Conservation (phyloP, 2,888 invertebrate species). For the Polymixis flavicincta region DNA sequence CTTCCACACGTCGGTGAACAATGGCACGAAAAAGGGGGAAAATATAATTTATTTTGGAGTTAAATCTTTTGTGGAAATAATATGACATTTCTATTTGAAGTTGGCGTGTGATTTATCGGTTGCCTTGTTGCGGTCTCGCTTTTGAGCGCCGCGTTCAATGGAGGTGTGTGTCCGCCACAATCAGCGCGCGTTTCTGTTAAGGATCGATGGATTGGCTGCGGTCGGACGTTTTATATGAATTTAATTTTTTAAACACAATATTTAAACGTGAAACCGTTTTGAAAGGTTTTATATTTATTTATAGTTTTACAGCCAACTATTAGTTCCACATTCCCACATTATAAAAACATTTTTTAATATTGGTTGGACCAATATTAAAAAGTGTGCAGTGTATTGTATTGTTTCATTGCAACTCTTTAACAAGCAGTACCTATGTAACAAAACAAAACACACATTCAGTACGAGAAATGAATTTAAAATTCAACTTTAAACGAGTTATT, state of each 20-base stretch:
- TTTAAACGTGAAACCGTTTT: background rate
- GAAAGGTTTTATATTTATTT: background rate
- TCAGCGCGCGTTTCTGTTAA: constrained; percentile 72
- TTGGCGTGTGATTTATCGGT: constrained; percentile 89
- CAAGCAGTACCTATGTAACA: constrained; percentile 10
- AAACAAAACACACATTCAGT: constrained; percentile 29
- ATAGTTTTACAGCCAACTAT: background rate
- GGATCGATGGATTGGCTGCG: constrained; percentile 70
- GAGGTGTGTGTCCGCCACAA: constrained; percentile 79
- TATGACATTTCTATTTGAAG: constrained; percentile 91
- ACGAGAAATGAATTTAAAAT: constrained; percentile 68
- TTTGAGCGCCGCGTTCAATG: constrained; percentile 75
- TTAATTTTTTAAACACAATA: constrained; percentile 36
- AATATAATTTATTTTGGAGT: constrained; percentile 91
- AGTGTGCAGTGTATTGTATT: no score
- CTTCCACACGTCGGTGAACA: constrained; percentile 89
- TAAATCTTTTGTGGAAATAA: constrained; percentile 91
- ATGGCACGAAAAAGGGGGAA: constrained; percentile 86
- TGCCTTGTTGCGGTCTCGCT: constrained; percentile 82
- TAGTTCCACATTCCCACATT: no score
- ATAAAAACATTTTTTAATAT: no score
- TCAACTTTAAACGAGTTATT: constrained; percentile 81
- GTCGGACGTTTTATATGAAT: constrained; percentile 40
- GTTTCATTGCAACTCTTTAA: constrained; percentile 25
- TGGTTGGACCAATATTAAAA: no score